Evolutionary conservation across 2,113 vertebrate genomes (phyloP).

Genomic region (Camelus bactrianus): DNA sequence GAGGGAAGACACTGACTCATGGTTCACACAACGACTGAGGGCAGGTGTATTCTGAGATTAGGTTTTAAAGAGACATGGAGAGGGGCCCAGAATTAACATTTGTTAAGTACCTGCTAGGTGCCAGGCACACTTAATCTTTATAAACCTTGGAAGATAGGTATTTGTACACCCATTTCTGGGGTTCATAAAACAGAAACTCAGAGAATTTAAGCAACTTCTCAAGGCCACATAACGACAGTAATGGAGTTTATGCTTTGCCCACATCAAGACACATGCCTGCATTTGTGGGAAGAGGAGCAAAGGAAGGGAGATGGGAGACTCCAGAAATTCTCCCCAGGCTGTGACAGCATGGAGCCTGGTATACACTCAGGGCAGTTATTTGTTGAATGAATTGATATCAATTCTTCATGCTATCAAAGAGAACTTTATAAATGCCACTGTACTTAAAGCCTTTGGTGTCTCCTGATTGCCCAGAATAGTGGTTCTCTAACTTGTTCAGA

Average conservation of each 20-base stretch:
- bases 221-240: not conserved
- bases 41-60: not conserved
- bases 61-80: conserved; percentile 11
- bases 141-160: not conserved
- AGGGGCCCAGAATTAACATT: not conserved
- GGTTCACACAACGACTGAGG: not conserved
- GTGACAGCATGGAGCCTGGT: not conserved
- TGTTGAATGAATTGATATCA: conserved; percentile 47
- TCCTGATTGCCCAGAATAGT: not conserved
- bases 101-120: not conserved
- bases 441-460: conserved; percentile 43
- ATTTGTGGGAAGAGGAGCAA: not conserved
- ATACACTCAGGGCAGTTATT: not conserved
- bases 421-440: conserved; percentile 37
- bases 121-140: not conserved
- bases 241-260: not conserved
- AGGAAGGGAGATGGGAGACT: not conserved
- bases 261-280: not conserved
- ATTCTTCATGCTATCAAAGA: conserved; percentile 14
- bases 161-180: not conserved
- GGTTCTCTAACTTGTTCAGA: conserved; percentile 29
- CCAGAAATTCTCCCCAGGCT: not conserved
- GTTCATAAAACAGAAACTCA: not conserved
- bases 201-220: not conserved
- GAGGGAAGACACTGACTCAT: not conserved